A percentile compares a stretch with the other conserved stretches of the same genome.
Evolutionary conservation across 2,797 vertebrate species (phyloP).

Genomic region (Pseudochirops corinnae): DNA sequence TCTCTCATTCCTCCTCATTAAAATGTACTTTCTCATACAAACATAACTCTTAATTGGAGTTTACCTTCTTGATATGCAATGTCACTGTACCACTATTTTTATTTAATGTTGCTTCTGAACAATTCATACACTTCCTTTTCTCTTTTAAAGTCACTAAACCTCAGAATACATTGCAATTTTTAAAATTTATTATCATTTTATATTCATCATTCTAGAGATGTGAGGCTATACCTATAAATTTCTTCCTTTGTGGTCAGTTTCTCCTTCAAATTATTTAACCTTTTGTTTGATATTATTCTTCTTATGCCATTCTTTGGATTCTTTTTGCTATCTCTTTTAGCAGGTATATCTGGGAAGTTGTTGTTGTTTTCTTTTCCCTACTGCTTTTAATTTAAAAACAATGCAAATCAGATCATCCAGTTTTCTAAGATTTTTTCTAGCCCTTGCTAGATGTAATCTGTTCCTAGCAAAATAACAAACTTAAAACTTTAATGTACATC

Average conservation of each 20-base stretch:
- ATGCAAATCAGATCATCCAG: not conserved
- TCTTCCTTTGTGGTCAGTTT: too few species aligned
- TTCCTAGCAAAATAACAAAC: not conserved
- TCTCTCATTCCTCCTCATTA: not conserved
- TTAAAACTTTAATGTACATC: not conserved
- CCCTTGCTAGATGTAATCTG: not conserved
- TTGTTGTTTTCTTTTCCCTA: not conserved
- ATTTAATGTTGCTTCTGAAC: not conserved
- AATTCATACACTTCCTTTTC: not conserved
- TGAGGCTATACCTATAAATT: too few species aligned
- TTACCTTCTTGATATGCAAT: not conserved
- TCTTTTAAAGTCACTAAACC: not conserved
- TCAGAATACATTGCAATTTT: not conserved
- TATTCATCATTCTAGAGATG: not conserved
- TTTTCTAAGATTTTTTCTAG: not conserved
- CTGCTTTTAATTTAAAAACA: not conserved
- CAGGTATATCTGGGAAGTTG: not conserved
- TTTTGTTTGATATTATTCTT: too few species aligned
- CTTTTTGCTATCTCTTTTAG: not conserved
- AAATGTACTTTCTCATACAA: not conserved
- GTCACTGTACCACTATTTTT: not conserved
- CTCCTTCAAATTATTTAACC: too few species aligned
- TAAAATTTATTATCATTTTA: too few species aligned
- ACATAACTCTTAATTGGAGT: too few species aligned
- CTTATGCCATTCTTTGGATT: too few species aligned